Percentiles rank a stretch among this genome's conserved stretches.
Conservation (phyloP, 1,140 invertebrate genomes). For the Globodera rostochiensis region DNA sequence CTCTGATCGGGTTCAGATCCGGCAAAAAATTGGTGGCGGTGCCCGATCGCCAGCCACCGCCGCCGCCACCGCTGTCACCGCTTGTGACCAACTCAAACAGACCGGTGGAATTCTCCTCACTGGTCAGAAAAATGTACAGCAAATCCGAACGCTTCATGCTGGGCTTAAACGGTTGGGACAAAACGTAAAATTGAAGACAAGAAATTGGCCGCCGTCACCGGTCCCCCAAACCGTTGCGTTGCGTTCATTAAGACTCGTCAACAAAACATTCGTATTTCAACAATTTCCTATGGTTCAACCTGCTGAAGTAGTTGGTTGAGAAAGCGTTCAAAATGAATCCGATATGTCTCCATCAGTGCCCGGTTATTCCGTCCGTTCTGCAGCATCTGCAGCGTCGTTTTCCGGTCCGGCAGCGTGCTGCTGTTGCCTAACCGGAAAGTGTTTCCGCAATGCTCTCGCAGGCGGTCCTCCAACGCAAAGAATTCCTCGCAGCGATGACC, state of each 20-base stretch:
- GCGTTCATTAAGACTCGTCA: background rate
- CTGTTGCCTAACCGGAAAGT: conserved; percentile 23
- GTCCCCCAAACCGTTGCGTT: background rate
- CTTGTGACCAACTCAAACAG: conserved; percentile 2
- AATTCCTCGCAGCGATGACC: conserved; percentile 52
- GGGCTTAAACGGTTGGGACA: conserved; percentile 27
- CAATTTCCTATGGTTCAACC: conserved; percentile 1
- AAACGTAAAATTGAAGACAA: background rate
- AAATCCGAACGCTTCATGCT: conserved; percentile 47
- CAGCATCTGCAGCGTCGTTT: conserved; percentile 37
- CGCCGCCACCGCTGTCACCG: background rate
- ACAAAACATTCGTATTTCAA: background rate
- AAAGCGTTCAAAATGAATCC: conserved; percentile 41
- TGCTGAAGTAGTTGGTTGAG: conserved; percentile 36
- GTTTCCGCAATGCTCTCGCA: conserved; percentile 43
- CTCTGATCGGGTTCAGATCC: conserved; percentile 44
- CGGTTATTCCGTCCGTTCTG: conserved; percentile 29
- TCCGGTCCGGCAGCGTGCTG: conserved; percentile 40
- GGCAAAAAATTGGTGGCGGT: conserved; percentile 3
- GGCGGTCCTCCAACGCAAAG: conserved; percentile 37
- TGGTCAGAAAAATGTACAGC: conserved; percentile 48
- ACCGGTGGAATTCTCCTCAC: conserved; percentile 34
- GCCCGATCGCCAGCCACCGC: background rate
- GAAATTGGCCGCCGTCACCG: background rate
- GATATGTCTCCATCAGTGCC: conserved; percentile 44